Evolutionary conservation across 2,888 invertebrate genomes (phyloP), one percentile per base, ranked within the genome.

Genomic region (Pristionchus maxplancki): DNA sequence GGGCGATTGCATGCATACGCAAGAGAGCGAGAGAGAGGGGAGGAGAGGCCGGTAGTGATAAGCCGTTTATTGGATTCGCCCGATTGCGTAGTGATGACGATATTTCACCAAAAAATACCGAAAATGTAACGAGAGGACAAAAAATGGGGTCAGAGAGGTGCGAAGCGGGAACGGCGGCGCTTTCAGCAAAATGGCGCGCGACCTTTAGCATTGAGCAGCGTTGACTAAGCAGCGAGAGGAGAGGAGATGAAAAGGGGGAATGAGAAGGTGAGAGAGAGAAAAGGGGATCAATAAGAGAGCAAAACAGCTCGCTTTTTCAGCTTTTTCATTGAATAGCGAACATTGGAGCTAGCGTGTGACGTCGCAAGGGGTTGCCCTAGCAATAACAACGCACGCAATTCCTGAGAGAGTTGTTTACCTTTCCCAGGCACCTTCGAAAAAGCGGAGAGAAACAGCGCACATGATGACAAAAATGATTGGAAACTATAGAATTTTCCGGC

Each of bases 31-130:
- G 8, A 48, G 78, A 24, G 48, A 11, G 28, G 13, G 28, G 0
- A 9, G 3, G n/a, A n/a, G n/a, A n/a, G n/a, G n/a, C n/a, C n/a
- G n/a, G n/a, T n/a, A 24, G 37, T 78, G 78, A 78, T 78, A 78
- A 78, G 78, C 78, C 78, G 78, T 78, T 74, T 78, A 78, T 78
- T 71, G 71, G 78, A 78, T 78, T 71, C 44, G n/a, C n/a, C 4
- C 17, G 58, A 48, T 78, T 78, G 78, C 78, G 0, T 78, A 78
- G 78, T 78, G 11, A 48, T 78, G 48, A 78, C 17, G 78, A n/a
- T 20, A 78, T 67, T 11, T 28, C n/a, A n/a, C n/a, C n/a, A n/a
- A n/a, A n/a, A n/a, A n/a, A n/a, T n/a, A n/a, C n/a, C n/a, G n/a
- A n/a, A n/a, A n/a, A n/a, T n/a, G n/a, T n/a, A n/a, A n/a, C n/a